Conservation (phyloP, 2,113 vertebrate species). For the Leptobrachium leishanense region DNA sequence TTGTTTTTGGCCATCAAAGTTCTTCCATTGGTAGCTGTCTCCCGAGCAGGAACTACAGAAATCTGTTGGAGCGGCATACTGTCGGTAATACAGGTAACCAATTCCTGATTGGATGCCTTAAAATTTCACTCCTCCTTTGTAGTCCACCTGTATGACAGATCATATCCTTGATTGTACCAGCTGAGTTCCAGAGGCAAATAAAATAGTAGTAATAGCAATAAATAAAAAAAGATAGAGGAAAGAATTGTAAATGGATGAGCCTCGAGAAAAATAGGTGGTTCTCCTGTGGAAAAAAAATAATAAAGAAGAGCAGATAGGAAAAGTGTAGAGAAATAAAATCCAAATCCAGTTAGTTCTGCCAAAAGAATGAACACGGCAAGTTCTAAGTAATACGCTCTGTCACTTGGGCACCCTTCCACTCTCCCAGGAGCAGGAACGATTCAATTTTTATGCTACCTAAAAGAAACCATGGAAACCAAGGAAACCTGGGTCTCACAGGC, state of each 20-base stretch:
- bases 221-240: not conserved
- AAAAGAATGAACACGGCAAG: conserved; percentile 56
- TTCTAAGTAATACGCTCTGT: conserved; percentile 56
- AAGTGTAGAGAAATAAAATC: conserved; percentile 55
- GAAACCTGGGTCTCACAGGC: conserved; percentile 65
- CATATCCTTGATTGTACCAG: conserved; percentile 72
- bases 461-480: conserved; percentile 76
- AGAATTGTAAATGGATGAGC: no score
- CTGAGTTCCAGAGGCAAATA: conserved; percentile 67
- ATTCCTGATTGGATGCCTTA: conserved; percentile 65
- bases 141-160: conserved; percentile 71
- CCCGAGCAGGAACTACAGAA: conserved; percentile 82
- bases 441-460: conserved; percentile 73
- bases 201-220: conserved; percentile 51
- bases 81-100: conserved; percentile 64
- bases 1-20: conserved; percentile 76
- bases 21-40: conserved; percentile 76
- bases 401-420: conserved; percentile 55
- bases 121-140: conserved; percentile 66
- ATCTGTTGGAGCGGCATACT: conserved; percentile 91
- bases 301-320: not conserved
- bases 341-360: conserved; percentile 53
- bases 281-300: conserved; percentile 53
- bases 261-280: not conserved
- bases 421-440: conserved; percentile 62